Evolutionary conservation across 1,140 invertebrate species (phyloP).

Genomic region (Heliconius congener): DNA sequence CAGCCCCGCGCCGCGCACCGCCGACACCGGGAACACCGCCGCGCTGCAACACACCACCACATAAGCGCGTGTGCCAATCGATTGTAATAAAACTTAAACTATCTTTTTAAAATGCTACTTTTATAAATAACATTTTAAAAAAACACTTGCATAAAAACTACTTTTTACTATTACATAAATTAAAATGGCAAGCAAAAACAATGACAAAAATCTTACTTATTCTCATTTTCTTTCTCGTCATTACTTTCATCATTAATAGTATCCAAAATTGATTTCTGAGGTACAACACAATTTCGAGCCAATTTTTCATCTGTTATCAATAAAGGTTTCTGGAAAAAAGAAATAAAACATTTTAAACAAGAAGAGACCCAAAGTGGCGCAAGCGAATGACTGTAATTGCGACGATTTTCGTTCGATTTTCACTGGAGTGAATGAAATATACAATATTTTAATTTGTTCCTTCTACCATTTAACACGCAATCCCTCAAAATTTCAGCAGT

Average conservation of each 20-base stretch:
- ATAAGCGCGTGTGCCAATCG: too few species aligned
- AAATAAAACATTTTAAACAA: not conserved
- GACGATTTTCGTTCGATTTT: not conserved
- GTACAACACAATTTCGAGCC: conserved; percentile 61
- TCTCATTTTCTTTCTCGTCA: conserved; percentile 38
- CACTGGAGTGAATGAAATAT: not conserved
- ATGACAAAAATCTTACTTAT: conserved; percentile 39
- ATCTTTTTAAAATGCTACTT: too few species aligned
- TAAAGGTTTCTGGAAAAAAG: conserved; percentile 57
- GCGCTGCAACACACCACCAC: too few species aligned
- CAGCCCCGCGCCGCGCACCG: conserved; percentile 93
- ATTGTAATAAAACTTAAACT: too few species aligned
- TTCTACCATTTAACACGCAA: not conserved
- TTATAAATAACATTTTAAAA: too few species aligned
- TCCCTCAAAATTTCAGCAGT: too few species aligned
- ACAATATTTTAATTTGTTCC: too few species aligned
- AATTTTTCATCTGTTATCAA: conserved; percentile 67
- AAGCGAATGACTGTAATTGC: not conserved
- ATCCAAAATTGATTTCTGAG: conserved; percentile 60
- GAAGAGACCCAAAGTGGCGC: too few species aligned
- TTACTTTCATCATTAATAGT: conserved; percentile 50
- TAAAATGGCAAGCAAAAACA: not conserved
- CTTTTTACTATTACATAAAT: too few species aligned
- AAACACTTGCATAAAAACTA: too few species aligned
- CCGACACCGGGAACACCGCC: conserved; percentile 94